These are phyloP conservation scores for Meiosimyza decipiens DNA, from an alignment of 2,888 invertebrate species.

Conservation along the genomic window DNA sequence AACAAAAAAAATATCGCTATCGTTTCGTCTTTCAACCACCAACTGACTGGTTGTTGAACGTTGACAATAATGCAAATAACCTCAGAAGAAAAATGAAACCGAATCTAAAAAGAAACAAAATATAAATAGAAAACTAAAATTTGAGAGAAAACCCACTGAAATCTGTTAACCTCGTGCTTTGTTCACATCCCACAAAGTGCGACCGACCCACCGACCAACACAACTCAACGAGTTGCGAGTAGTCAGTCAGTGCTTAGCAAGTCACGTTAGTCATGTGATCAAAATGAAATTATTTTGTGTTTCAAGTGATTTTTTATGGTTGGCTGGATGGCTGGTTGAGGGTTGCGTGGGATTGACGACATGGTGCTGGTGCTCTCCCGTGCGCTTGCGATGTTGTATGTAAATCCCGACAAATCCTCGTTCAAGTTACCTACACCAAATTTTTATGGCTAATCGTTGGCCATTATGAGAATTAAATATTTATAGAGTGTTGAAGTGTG, in stretches of 20 bases:
- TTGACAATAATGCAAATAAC: no score
- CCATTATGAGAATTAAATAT: constrained; percentile 29
- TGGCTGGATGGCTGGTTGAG: constrained; percentile 10
- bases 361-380: background rate
- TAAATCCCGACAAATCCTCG: constrained; percentile 5
- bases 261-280: constrained; percentile 12
- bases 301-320: constrained; percentile 3
- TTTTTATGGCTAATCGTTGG: constrained; percentile 24
- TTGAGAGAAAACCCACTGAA: background rate
- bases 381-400: background rate
- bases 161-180: background rate
- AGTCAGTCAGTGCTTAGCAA: background rate
- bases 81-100: background rate
- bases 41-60: no score
- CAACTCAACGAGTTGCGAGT: background rate
- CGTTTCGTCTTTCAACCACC: no score
- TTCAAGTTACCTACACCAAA: constrained; percentile 10
- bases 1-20: no score
- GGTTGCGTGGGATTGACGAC: constrained; percentile 4
- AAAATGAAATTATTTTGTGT: constrained; percentile 28
- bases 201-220: background rate
- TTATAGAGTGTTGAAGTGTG: constrained; percentile 24
- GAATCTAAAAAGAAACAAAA: background rate
- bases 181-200: background rate
- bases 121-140: background rate